phyloP scores from a whole-genome alignment of 2,888 invertebrate species.

The Ectemnius lituratus region DNA sequence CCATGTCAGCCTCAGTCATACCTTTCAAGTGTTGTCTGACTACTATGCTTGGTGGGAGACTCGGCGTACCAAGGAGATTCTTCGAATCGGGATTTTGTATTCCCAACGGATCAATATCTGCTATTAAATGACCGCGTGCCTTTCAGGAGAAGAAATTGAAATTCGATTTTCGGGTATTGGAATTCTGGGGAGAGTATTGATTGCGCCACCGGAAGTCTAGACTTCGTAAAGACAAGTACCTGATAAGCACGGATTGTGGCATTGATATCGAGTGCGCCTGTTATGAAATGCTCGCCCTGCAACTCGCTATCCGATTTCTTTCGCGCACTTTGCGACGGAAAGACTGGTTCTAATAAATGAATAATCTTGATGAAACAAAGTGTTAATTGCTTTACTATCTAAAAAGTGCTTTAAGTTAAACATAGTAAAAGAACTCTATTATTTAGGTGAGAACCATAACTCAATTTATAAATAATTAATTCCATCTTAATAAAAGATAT shows the following conservation, averaged over 20 bases:
- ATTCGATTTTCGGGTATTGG: background rate
- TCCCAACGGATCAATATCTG: slow-evolving; percentile 89
- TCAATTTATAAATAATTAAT: too few relatives aligned
- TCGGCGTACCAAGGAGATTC: slow-evolving; percentile 62
- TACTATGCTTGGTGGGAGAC: slow-evolving; percentile 65
- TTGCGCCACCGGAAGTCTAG: too few relatives aligned
- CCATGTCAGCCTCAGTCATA: slow-evolving; percentile 65
- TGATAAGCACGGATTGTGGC: slow-evolving; percentile 71
- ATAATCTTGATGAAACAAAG: background rate
- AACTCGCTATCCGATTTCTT: slow-evolving; percentile 46
- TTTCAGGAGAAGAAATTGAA: slow-evolving; percentile 69
- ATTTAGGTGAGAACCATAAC: too few relatives aligned
- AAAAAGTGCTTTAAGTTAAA: too few relatives aligned
- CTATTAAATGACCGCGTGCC: slow-evolving; percentile 90
- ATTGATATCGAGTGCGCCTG: slow-evolving; percentile 60
- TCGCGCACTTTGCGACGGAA: slow-evolving; percentile 32
- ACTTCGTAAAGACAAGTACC: slow-evolving; percentile 41
- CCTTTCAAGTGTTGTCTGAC: slow-evolving; percentile 66
- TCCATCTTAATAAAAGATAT: too few relatives aligned
- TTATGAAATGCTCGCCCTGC: slow-evolving; percentile 45
- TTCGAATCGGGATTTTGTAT: slow-evolving; percentile 77
- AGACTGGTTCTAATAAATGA: slow-evolving; percentile 15
- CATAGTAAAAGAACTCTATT: too few relatives aligned
- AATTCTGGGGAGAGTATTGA: too few relatives aligned
- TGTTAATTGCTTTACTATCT: too few relatives aligned